Evolutionary conservation across 2,888 invertebrate genomes (phyloP).

Genomic region (Tetramorium bicarinatum): DNA sequence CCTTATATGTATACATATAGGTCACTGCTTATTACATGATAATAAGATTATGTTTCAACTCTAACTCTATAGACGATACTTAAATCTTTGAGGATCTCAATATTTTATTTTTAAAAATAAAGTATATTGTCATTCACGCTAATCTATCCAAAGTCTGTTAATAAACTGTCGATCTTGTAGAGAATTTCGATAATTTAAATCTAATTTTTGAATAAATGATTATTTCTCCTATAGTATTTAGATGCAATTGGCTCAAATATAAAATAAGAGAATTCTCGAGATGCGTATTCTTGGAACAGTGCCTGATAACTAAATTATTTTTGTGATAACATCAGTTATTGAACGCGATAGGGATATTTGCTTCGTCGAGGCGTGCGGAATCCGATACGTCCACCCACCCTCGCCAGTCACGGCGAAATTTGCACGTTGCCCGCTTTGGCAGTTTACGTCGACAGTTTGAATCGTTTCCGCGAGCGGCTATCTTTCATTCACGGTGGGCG

Average conservation of each 20-base stretch:
- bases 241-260: background rate
- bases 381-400: constrained; percentile 26
- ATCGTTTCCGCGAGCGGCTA: constrained; percentile 50
- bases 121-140: background rate
- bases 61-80: background rate
- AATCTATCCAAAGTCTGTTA: background rate
- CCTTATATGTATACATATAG: background rate
- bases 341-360: constrained; percentile 5
- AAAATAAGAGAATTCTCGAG: background rate
- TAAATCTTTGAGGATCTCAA: background rate
- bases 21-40: background rate
- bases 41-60: background rate
- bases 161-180: background rate
- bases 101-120: background rate
- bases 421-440: constrained; percentile 51
- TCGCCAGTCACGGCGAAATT: constrained; percentile 29
- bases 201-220: background rate
- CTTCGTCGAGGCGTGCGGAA: constrained; percentile 9
- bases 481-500: constrained; percentile 68
- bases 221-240: background rate
- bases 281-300: background rate
- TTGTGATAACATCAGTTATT: background rate
- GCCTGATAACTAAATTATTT: background rate
- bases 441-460: constrained; percentile 55
- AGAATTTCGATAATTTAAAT: background rate